Conservation (phyloP, 2,797 vertebrate genomes). For the Xerus rutilus region DNA sequence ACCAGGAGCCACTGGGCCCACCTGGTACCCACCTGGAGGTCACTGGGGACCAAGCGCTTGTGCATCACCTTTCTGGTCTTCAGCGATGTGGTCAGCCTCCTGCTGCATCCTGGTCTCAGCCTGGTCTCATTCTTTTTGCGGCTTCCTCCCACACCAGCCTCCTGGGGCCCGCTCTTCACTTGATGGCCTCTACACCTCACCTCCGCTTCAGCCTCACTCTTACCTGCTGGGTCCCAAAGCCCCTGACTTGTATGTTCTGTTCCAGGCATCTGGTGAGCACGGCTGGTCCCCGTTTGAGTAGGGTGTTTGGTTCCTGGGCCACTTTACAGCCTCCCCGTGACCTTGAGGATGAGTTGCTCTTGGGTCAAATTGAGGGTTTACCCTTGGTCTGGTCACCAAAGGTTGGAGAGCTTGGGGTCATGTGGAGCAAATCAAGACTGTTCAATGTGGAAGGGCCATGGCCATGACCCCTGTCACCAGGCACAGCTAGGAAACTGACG, state of each 20-base stretch:
- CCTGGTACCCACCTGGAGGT: too few species aligned
- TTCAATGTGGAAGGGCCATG: rapidly evolving
- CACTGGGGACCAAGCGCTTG: too few species aligned
- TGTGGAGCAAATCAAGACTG: rapidly evolving
- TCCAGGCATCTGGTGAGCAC: background rate
- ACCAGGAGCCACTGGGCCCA: rapidly evolving
- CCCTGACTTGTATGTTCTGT: rapidly evolving
- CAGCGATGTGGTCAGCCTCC: rapidly evolving
- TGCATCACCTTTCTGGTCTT: rapidly evolving
- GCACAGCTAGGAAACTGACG: rapidly evolving
- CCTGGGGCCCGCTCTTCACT: rapidly evolving
- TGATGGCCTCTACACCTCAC: rapidly evolving
- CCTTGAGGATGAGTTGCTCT: background rate
- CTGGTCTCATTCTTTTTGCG: rapidly evolving
- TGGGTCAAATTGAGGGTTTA: background rate
- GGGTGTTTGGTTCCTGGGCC: too few species aligned
- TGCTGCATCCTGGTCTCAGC: rapidly evolving
- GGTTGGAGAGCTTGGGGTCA: background rate
- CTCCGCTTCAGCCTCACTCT: rapidly evolving
- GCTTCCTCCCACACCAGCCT: background rate
- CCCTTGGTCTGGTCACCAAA: background rate
- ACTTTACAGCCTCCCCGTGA: background rate
- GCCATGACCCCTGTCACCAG: rapidly evolving
- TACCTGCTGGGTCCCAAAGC: rapidly evolving
- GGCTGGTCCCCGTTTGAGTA: background rate